phyloP scores from a whole-genome alignment of 2,113 vertebrate species.

The Megaceryle maxima region DNA sequence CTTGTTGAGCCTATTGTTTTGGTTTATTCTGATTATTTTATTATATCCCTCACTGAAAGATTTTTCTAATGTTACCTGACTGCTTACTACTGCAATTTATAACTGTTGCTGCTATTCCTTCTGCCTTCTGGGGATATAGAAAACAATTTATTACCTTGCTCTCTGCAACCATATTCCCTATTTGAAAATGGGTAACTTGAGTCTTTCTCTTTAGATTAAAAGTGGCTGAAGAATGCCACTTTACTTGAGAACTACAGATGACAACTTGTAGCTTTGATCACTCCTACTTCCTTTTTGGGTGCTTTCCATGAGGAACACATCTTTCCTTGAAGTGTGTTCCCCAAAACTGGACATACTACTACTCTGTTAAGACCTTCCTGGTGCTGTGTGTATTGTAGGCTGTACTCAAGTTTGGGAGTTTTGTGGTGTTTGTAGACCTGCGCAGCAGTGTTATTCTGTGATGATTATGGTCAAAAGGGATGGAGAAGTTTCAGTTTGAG shows the following conservation, averaged over 20 bases:
- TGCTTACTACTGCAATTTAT: neutral
- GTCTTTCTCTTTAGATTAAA: neutral
- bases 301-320: neutral
- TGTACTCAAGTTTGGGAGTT: accelerated
- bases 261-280: neutral
- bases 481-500: neutral
- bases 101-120: neutral
- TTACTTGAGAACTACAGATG: neutral
- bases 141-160: neutral
- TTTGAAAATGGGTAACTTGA: neutral
- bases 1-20: neutral
- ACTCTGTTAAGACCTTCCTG: neutral
- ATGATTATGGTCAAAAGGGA: neutral
- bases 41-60: neutral
- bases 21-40: neutral
- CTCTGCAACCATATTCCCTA: neutral
- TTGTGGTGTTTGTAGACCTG: neutral
- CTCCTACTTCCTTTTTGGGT: neutral
- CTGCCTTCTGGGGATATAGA: neutral
- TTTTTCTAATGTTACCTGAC: neutral
- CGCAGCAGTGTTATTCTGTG: neutral
- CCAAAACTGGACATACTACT: neutral
- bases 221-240: neutral
- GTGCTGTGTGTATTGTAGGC: neutral
- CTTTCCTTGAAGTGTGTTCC: neutral